Conservation (phyloP, 2,797 vertebrate genomes). For the Hydrocynus forskahlii region DNA sequence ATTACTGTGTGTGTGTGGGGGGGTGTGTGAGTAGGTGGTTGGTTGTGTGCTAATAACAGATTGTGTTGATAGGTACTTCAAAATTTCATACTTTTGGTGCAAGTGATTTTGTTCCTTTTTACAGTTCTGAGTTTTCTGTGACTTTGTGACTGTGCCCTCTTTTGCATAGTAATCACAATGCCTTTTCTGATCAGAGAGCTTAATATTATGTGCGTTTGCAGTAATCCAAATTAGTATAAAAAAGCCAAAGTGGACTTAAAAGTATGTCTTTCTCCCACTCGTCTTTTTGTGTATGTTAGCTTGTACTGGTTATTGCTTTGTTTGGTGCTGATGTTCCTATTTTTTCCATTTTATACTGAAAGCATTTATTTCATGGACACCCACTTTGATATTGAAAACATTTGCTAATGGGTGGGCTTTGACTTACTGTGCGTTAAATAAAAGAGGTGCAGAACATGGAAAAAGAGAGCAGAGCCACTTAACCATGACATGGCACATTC, state of each 20-base stretch:
- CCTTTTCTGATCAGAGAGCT: conserved; percentile 43
- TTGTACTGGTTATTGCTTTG: conserved; percentile 51
- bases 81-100: conserved; percentile 55
- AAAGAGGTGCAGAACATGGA: background rate
- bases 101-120: conserved; percentile 51
- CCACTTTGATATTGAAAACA: conserved; percentile 18
- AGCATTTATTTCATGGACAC: conserved; percentile 23
- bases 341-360: background rate
- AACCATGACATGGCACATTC: background rate
- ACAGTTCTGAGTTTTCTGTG: conserved; percentile 51
- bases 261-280: conserved; percentile 48
- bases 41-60: conserved; percentile 26
- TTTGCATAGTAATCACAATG: conserved; percentile 41
- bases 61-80: conserved; percentile 57
- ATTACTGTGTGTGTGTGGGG: conserved; percentile 65
- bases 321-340: conserved; percentile 44
- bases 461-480: background rate
- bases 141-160: conserved; percentile 49
- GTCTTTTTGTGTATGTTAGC: conserved; percentile 55
- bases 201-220: conserved; percentile 47
- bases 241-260: conserved; percentile 60
- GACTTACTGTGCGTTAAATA: background rate
- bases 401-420: conserved; percentile 20
- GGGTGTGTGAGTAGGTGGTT: background rate
- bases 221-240: conserved; percentile 33